These are phyloP conservation scores for Proterorhinus semilunaris DNA, from an alignment of 2,113 vertebrate species.

Conservation along the genomic window DNA sequence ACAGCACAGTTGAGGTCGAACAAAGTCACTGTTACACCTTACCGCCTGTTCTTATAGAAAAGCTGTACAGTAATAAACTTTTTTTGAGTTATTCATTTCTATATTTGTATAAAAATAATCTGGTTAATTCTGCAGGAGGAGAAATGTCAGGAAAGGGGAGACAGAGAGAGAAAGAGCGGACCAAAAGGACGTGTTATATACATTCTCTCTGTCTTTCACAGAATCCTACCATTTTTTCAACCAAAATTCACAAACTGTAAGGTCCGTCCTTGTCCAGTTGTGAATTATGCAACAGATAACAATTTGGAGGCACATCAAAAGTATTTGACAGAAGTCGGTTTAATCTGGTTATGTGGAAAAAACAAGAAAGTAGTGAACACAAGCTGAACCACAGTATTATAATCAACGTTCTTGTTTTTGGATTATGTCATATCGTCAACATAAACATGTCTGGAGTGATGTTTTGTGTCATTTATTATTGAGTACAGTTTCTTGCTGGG, in stretches of 20 bases:
- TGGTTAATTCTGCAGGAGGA: slow-evolving; percentile 59
- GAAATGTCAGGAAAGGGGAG: slow-evolving; percentile 15
- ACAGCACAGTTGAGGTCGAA: slow-evolving; percentile 76
- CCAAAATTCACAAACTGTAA: neutral
- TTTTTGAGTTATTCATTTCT: slow-evolving; percentile 35
- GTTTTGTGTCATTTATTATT: no score
- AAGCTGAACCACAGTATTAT: no score
- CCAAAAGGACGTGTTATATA: neutral
- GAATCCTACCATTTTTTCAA: neutral
- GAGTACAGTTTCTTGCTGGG: no score
- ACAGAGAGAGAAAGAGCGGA: slow-evolving; percentile 4
- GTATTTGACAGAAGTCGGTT: neutral
- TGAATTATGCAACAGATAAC: neutral
- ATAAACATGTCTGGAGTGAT: no score
- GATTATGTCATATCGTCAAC: no score
- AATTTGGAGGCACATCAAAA: neutral
- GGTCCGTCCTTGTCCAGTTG: neutral
- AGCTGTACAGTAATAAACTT: slow-evolving; percentile 81
- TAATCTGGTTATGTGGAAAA: no score
- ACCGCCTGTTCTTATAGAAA: slow-evolving; percentile 74
- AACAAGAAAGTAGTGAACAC: no score
- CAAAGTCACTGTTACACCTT: slow-evolving; percentile 69
- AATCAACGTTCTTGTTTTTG: no score
- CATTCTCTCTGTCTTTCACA: no score
- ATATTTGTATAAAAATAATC: slow-evolving; percentile 80